Percentiles rank a stretch among this genome's conserved stretches.
phyloP scores from a whole-genome alignment of 2,888 invertebrate species.

The Entomobrya multifasciata region DNA sequence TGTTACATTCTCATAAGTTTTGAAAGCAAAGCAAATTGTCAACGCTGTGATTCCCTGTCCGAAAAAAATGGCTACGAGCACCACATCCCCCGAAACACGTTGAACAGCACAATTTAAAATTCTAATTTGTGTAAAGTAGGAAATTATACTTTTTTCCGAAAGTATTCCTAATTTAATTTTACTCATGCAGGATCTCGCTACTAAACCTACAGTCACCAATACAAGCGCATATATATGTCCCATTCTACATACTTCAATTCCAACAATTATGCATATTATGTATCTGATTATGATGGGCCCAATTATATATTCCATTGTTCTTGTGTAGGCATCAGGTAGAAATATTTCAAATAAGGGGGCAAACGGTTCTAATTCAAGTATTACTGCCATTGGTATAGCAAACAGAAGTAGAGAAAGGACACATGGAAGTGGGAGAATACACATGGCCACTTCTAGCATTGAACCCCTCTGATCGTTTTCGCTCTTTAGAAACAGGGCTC shows the following conservation, averaged over 20 bases:
- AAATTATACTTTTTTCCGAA: not conserved
- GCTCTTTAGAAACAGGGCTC: no score
- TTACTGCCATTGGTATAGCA: not conserved
- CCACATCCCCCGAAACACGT: not conserved
- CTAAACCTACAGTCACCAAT: not conserved
- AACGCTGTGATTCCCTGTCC: not conserved
- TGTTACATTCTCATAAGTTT: not conserved
- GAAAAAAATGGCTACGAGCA: not conserved
- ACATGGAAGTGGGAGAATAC: not conserved
- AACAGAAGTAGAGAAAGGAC: not conserved
- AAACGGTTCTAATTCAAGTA: not conserved
- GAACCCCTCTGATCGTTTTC: not conserved
- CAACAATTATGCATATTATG: not conserved
- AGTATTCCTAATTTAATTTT: not conserved
- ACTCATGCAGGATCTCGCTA: not conserved
- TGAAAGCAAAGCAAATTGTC: not conserved
- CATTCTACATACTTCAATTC: not conserved
- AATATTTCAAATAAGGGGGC: not conserved
- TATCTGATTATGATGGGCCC: not conserved
- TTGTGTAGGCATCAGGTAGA: not conserved
- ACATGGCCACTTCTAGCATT: not conserved
- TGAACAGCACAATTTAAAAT: not conserved
- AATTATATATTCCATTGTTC: not conserved
- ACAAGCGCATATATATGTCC: no score
- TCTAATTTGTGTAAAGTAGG: not conserved